A percentile compares a stretch with the other conserved stretches of the same genome.
Evolutionary conservation across 2,113 vertebrate genomes (phyloP).

Genomic region (Bujurquina vittata): DNA sequence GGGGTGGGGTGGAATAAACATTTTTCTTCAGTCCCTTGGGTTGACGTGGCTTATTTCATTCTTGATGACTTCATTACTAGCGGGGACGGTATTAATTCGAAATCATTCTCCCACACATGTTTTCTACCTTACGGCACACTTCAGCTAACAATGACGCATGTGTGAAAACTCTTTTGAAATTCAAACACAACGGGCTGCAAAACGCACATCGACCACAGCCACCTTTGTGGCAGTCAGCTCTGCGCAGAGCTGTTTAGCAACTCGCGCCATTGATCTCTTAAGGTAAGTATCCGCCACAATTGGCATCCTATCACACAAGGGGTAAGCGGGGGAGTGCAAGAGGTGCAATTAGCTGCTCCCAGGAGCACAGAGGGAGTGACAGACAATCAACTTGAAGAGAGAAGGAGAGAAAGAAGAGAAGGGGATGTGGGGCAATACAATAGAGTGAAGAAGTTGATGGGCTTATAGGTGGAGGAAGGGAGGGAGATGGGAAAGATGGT

Average conservation of each 20-base stretch:
- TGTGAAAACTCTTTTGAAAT: conserved; percentile 6
- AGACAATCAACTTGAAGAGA: conserved; percentile 56
- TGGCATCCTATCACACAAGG: conserved; percentile 76
- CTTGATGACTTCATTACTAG: conserved; percentile 12
- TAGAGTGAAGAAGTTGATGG: conserved; percentile 25
- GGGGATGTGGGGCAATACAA: conserved; percentile 17
- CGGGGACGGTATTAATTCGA: not conserved
- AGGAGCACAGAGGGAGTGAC: conserved; percentile 73
- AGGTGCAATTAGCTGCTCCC: conserved; percentile 80
- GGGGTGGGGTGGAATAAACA: too few species aligned
- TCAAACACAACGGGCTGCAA: conserved; percentile 12
- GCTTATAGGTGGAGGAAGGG: conserved; percentile 8
- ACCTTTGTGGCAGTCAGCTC: conserved; percentile 31
- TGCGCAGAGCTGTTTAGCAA: conserved; percentile 62
- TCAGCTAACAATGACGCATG: not conserved
- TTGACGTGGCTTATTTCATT: not conserved
- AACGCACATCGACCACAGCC: conserved; percentile 17
- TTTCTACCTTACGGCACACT: not conserved
- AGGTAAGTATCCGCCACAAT: conserved; percentile 71
- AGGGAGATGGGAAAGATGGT: conserved; percentile 47
- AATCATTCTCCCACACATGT: not conserved
- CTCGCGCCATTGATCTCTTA: conserved; percentile 76
- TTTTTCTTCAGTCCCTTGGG: conserved; percentile 18
- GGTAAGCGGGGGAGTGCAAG: conserved; percentile 68
- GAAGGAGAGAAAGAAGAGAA: not conserved